A percentile compares a stretch with the other conserved stretches of the same genome.
Evolutionary conservation across 2,888 invertebrate species (phyloP).

Genomic region (Cosmopolites sordidus): DNA sequence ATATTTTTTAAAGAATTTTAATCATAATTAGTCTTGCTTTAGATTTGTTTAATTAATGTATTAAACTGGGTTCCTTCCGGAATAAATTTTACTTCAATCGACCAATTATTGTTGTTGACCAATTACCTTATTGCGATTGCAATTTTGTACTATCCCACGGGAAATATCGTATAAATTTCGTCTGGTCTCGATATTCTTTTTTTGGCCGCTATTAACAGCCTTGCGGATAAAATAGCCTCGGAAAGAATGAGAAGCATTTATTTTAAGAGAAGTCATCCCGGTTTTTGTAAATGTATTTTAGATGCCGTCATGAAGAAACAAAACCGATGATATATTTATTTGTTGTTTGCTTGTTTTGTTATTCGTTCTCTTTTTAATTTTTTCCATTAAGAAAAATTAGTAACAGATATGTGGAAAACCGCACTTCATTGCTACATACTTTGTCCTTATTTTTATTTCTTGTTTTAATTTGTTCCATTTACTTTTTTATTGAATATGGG

Average conservation of each 20-base stretch:
- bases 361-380: not conserved
- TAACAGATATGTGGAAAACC: no score
- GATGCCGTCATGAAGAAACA: conserved; percentile 14
- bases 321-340: conserved; percentile 23
- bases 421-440: no score
- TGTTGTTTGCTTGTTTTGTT: conserved; percentile 15
- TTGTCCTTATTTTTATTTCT: no score
- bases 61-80: conserved; percentile 15
- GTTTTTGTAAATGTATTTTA: conserved; percentile 21
- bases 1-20: conserved; percentile 2
- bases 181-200: conserved; percentile 22
- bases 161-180: conserved; percentile 23
- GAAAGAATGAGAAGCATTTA: conserved; percentile 26
- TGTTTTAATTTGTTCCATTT: no score
- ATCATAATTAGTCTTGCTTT: conserved; percentile 5
- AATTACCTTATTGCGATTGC: conserved; percentile 10
- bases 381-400: no score
- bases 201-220: conserved; percentile 24
- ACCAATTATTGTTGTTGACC: conserved; percentile 14
- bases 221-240: conserved; percentile 26
- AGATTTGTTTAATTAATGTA: conserved; percentile 10
- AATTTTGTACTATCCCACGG: conserved; percentile 25
- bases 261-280: conserved; percentile 24
- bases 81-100: conserved; percentile 13
- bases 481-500: no score